Conservation (phyloP, 2,113 vertebrate genomes). For the Zonotrichia leucophrys region DNA sequence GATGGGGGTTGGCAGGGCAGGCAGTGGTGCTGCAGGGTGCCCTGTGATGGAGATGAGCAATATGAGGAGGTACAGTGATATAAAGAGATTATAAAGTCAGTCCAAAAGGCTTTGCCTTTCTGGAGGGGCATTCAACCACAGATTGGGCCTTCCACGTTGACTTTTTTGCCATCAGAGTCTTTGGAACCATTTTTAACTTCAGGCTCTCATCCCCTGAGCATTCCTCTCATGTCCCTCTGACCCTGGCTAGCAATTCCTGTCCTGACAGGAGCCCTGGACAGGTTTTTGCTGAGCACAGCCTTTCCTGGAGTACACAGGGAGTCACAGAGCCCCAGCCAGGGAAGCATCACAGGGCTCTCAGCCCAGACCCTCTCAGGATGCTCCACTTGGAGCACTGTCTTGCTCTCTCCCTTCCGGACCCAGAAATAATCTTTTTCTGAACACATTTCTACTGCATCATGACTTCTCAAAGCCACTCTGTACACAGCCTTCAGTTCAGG, state of each 20-base stretch:
- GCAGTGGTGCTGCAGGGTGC: neutral
- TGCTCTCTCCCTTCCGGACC: neutral
- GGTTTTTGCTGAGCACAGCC: neutral
- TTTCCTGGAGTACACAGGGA: neutral
- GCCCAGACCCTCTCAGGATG: neutral
- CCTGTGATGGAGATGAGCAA: neutral
- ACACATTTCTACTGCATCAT: neutral
- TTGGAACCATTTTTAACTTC: neutral
- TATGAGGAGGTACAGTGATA: neutral
- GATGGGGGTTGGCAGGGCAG: neutral
- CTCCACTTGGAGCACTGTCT: fast-evolving
- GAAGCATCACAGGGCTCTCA: neutral
- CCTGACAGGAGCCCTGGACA: neutral
- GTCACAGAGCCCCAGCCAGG: neutral
- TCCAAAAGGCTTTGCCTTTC: neutral
- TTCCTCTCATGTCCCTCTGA: neutral
- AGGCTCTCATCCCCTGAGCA: neutral
- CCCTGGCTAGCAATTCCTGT: neutral
- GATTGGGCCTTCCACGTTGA: neutral
- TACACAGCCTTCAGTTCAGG: neutral
- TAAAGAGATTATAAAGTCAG: neutral
- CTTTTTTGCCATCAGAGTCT: neutral
- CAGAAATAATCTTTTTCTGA: neutral
- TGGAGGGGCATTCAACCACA: neutral
- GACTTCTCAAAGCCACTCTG: neutral